phyloP scores from a whole-genome alignment of 1,140 invertebrate genomes.

The Drosophila pseudoananassae region DNA sequence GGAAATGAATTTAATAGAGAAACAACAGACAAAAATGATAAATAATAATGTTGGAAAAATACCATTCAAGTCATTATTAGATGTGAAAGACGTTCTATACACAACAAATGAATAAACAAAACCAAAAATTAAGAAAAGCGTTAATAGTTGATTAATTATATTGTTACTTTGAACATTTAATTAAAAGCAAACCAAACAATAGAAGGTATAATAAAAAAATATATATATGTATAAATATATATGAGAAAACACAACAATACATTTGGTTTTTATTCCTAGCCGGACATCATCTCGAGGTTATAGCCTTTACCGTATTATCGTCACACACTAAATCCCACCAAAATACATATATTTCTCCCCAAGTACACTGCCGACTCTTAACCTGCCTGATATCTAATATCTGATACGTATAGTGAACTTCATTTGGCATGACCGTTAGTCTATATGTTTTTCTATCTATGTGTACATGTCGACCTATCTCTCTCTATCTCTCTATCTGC shows the following conservation, averaged over 20 bases:
- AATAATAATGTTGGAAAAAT: conserved; percentile 74
- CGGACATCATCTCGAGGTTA: conserved; percentile 23
- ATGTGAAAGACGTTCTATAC: conserved; percentile 78
- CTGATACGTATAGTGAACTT: conserved; percentile 67
- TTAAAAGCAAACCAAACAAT: conserved; percentile 56
- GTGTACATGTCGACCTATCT: conserved; percentile 47
- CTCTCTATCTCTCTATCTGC: conserved; percentile 21
- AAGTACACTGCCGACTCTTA: conserved; percentile 46
- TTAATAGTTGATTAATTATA: conserved; percentile 82
- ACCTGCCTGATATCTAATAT: conserved; percentile 52
- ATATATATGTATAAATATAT: conserved; percentile 79
- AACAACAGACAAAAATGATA: conserved; percentile 55
- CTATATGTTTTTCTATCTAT: conserved; percentile 70
- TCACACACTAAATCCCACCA: conserved; percentile 18
- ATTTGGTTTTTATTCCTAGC: conserved; percentile 70
- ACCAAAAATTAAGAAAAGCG: conserved; percentile 60
- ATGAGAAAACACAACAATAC: conserved; percentile 74
- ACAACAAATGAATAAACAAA: conserved; percentile 47
- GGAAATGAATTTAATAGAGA: conserved; percentile 77
- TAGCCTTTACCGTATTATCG: conserved; percentile 3
- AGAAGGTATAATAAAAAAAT: conserved; percentile 68
- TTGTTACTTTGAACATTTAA: conserved; percentile 82
- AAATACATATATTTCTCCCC: conserved; percentile 26
- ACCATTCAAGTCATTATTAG: conserved; percentile 80
- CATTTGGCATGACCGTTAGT: conserved; percentile 78